Evolutionary conservation across 1,140 invertebrate genomes (phyloP), one percentile per base, ranked within the genome.

Genomic region (Pomacea maculata): DNA sequence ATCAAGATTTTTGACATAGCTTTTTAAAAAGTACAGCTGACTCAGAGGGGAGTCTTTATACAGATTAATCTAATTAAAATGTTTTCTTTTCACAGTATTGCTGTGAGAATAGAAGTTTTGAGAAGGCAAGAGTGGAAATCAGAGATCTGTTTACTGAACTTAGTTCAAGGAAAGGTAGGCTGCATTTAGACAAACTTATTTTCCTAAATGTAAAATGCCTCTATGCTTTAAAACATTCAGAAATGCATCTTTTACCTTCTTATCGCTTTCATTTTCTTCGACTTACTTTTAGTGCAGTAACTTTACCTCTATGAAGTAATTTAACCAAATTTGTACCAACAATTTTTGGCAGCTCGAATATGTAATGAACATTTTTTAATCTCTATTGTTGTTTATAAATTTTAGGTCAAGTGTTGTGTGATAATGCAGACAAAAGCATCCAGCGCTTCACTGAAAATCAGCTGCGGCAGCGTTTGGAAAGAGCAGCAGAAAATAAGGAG

Each of bases 91-190:
- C 34, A 45, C 72, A 83, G 80, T n/a, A 74, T 11, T 85, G 84
- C 72, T 85, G 75, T 81, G 9, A 29, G 34, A 57, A 76, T 52
- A 57, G 74, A 15, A 75, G 80, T 61, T 65, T 82, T 10, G 63
- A 79, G 12, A 80, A 75, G 65, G 80, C 82, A 14, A 57, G 79
- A 7, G 55, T 11, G 14, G 63, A 80, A 21, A 83, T 82, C 45
- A 79, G 72, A 17, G 67, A 81, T 54, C 70, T 85, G 45, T 85
- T 75, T 78, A 68, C 65, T 70, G 12, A 80, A 17, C 80, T 85
- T 15, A 85, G 84, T 73, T 21, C 25, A n/a, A 75, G 57, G 61
- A 81, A 81, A 78, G 84, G 84, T 85, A 80, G 74, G 29, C 65
- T 45, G 34, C 34, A 45, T 45, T 45, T 45, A 2, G 34, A 45